Base-by-base conservation (phyloP, 2,113 vertebrate species). In the Embiotoca jacksoni region DNA sequence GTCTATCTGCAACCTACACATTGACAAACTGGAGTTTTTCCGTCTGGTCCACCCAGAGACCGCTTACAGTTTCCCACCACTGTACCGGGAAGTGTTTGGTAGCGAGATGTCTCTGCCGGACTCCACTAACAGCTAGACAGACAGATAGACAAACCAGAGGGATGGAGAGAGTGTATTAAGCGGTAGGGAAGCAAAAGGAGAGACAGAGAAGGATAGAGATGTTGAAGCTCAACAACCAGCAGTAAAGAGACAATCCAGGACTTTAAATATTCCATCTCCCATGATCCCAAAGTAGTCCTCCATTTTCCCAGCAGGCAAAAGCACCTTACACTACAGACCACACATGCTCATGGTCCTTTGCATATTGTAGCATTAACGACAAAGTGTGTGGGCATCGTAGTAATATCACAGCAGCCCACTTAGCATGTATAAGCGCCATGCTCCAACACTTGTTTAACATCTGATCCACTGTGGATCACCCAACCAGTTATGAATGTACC, bases 11-110 rank as follows among this genome's bases (percentile, higher is more conserved):
- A 96, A 96, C 87, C 96, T 97, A 76, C 97, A 98, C 85, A 91
- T 96, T 63, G 97, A 97, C 73, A 97, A 98, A 91, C 93, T 98
- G 81, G 96, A 97, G 85, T 97, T 97, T 91, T 97, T 98, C 94
- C 96, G 95, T 14, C 90, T 97, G 80, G 88, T 98, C 74, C 96
- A 98, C 83, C 96, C 97, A 0, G 96, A 98, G 83, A 98, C 95
- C 0, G 96, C 95, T 71, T 94, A 94, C 94, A 95, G 90, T 91
- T 97, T 98, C 74, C 97, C 97, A 0, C 96, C 97, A 0, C 95
- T 98, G 65, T 98, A 97, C 59, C 95, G 96, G 69, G 97, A 98
- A 83, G 96, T 98, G 35, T 98, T 98, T 88, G 96, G 94, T 90
- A 95, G 94, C 0, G 96, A 96, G 77, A 91, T 95, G 16, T 93